Conservation (phyloP, 2,113 vertebrate genomes). For the Mus spicilegus region DNA sequence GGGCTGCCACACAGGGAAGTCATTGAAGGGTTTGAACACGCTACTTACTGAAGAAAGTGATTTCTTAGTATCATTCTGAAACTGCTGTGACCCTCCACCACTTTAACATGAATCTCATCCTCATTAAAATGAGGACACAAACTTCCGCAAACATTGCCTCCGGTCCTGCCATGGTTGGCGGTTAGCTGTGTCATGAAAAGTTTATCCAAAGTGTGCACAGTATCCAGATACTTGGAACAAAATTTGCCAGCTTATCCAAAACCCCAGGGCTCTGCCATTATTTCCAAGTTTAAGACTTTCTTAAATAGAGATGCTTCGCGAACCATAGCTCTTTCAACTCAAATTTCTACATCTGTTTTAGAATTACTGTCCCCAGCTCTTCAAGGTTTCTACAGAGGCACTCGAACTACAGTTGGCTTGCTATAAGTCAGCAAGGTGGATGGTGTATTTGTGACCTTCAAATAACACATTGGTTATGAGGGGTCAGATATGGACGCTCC, state of each 20-base stretch:
- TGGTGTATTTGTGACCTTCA: not conserved
- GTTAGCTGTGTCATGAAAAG: not conserved
- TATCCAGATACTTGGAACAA: not conserved
- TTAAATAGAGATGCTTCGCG: not conserved
- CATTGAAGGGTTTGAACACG: not conserved
- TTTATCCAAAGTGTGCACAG: not conserved
- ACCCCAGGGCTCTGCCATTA: not conserved
- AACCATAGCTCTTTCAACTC: not conserved
- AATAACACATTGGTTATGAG: not conserved
- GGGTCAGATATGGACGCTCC: not conserved
- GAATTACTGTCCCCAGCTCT: not conserved
- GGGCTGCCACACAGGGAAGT: not conserved
- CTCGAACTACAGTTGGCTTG: not conserved
- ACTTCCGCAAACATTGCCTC: not conserved
- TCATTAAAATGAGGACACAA: not conserved
- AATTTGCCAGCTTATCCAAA: not conserved
- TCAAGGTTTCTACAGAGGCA: not conserved
- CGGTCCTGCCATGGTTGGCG: not conserved
- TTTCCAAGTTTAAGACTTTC: slow-evolving; percentile 54
- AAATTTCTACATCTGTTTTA: not conserved
- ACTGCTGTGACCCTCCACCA: not conserved
- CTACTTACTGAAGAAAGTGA: not conserved
- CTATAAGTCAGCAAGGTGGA: not conserved
- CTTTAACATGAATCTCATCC: not conserved
- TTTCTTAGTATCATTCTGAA: not conserved